Percentiles rank a stretch among this genome's conserved stretches.
Conservation (phyloP, 2,888 invertebrate genomes). For the Pteria penguin region DNA sequence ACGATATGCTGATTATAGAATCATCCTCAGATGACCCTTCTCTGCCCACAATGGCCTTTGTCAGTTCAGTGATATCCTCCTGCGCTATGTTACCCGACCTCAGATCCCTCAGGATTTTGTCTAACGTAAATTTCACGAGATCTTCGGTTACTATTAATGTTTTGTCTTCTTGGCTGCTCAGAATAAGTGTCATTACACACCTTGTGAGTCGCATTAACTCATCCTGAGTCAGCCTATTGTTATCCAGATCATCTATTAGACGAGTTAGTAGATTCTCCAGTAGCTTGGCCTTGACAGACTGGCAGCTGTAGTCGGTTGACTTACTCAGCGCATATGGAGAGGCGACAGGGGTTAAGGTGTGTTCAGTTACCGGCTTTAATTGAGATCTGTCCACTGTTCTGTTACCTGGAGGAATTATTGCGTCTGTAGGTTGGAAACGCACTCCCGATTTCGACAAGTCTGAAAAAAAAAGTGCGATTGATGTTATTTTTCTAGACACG, state of each 20-base stretch:
- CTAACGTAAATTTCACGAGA: slow-evolving; percentile 60
- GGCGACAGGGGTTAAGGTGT: slow-evolving; percentile 59
- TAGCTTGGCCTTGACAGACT: slow-evolving; percentile 34
- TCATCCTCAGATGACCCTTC: slow-evolving; percentile 6
- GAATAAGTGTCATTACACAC: slow-evolving; percentile 54
- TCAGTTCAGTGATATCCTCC: slow-evolving; percentile 58
- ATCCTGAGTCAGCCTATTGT: slow-evolving; percentile 48
- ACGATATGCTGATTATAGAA: slow-evolving; percentile 1
- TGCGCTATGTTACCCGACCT: slow-evolving; percentile 48
- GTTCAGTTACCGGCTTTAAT: slow-evolving; percentile 51
- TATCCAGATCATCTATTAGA: slow-evolving; percentile 58
- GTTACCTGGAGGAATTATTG: background rate
- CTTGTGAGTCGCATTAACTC: slow-evolving; percentile 57
- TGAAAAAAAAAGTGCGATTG: background rate
- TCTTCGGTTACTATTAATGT: slow-evolving; percentile 48
- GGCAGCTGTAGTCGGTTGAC: slow-evolving; percentile 42
- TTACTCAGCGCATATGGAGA: slow-evolving; percentile 50
- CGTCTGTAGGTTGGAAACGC: background rate
- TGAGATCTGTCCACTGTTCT: background rate
- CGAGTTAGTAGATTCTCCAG: slow-evolving; percentile 58
- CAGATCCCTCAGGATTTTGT: slow-evolving; percentile 53
- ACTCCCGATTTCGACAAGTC: background rate
- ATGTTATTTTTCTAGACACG: no score
- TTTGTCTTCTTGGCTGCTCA: slow-evolving; percentile 30
- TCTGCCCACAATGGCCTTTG: slow-evolving; percentile 49